Percentiles rank a stretch among this genome's conserved stretches.
These are phyloP conservation scores for Ranitomeya variabilis DNA, from an alignment of 2,113 vertebrate species.

Conservation along the genomic window DNA sequence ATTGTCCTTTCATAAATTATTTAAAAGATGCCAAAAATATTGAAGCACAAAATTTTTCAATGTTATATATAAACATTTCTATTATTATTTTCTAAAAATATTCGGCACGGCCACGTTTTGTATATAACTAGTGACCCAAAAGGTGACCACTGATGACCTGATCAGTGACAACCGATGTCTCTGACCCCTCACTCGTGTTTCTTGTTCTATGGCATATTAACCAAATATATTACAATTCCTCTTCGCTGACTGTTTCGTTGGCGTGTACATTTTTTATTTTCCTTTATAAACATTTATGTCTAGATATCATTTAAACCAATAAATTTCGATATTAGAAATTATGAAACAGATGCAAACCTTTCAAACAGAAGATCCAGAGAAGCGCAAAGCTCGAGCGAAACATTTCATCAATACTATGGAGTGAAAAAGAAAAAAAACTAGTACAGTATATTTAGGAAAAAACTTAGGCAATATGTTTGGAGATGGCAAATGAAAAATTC, in stretches of 20 bases:
- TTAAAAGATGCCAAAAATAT: too few relatives aligned
- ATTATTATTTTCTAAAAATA: too few relatives aligned
- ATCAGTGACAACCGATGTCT: not conserved
- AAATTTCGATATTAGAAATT: not conserved
- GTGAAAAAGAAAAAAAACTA: too few relatives aligned
- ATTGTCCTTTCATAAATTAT: too few relatives aligned
- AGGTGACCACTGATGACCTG: not conserved
- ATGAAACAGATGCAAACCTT: not conserved
- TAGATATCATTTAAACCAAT: not conserved
- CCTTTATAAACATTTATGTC: not conserved
- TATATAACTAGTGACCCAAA: too few relatives aligned
- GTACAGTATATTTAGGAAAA: not conserved
- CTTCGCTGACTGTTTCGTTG: too few relatives aligned
- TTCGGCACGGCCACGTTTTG: too few relatives aligned
- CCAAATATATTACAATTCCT: too few relatives aligned
- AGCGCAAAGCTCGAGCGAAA: not conserved
- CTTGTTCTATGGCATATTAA: too few relatives aligned
- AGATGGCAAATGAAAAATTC: not conserved
- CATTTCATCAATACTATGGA: constrained; percentile 1
- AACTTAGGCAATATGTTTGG: not conserved
- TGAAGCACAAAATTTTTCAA: too few relatives aligned
- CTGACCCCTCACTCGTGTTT: not conserved
- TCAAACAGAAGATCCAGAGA: not conserved
- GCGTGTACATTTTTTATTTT: not conserved
- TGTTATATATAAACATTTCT: too few relatives aligned